Base-by-base conservation (phyloP, 2,797 vertebrate species). In the Enteromius afrohamiltoni region DNA sequence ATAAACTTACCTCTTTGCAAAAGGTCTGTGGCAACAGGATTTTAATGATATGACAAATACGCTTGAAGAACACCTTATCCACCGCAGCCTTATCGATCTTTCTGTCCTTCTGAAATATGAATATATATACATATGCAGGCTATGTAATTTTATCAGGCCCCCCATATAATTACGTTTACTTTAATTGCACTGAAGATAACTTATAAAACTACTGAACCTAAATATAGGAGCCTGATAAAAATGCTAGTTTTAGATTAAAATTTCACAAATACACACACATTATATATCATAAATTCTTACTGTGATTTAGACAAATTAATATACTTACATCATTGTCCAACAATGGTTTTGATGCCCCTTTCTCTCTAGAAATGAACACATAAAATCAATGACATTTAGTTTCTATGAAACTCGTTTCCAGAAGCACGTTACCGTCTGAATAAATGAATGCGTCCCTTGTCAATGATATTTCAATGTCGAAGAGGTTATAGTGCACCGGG, bases 21-120 rank as follows among this genome's bases (percentile, higher is more conserved):
- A 96, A 80, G 8, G 91, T 84, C 86, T 90, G 91, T 80, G 96
- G 95, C 19, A 96, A 91, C 90, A 97, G 90, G 89, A 96, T 95
- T 92, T 88, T 96, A 77, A 96, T 85, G 80, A 97, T 95, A 70
- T 86, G 89, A 74, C 87, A 90, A 79, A 96, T 93, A 65, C 94
- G 93, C 88, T 86, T 88, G 86, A 96, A 90, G 87, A 97, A 96
- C 13, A 95, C 91, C 85, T 89, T 95, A 89, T 96, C 95, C 88
- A 96, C 93, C 70, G 93, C 58, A 1, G 94, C 95, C 86, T 94
- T 91, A 17, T 95, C 95, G 85, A 93, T 96, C 90, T 95, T 95
- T 9, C 87, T 93, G 67, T 96, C 94, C 86, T 95, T 95, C 94
- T 95, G 90, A 17, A 53, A 85, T 80, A 67, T 23, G 1, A 67